Conservation (phyloP, 37 sponge, comb jelly and placozoan genomes). For the Lycopodina hypogea region DNA sequence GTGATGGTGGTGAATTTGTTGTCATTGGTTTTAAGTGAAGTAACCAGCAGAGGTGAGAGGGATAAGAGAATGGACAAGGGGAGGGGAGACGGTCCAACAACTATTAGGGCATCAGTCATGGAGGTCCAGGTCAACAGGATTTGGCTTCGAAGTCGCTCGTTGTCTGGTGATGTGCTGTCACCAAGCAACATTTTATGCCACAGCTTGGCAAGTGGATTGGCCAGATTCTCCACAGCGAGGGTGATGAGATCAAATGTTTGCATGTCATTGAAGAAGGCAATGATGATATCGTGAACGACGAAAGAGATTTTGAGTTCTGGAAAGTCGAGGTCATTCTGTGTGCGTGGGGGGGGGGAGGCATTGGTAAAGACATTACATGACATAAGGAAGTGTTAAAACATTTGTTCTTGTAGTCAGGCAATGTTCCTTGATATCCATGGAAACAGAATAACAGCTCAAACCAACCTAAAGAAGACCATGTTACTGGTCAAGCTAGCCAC, state of each 20-base stretch:
- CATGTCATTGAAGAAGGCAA: not conserved
- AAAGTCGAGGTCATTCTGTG: not conserved
- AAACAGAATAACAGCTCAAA: too few species aligned
- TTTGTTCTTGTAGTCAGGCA: too few species aligned
- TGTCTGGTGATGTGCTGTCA: not conserved
- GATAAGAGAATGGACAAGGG: not conserved
- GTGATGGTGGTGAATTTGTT: not conserved
- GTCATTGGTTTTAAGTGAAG: not conserved
- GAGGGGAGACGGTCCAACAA: not conserved
- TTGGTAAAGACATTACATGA: too few species aligned
- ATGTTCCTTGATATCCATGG: too few species aligned
- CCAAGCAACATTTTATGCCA: not conserved
- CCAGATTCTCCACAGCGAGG: slow-evolving; percentile 7
- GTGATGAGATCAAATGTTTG: slow-evolving; percentile 3
- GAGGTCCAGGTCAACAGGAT: slow-evolving; percentile 6
- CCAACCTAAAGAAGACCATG: too few species aligned
- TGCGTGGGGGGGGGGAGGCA: too few species aligned
- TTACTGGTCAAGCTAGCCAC: too few species aligned
- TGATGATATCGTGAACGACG: slow-evolving; percentile 11
- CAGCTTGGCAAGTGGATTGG: slow-evolving; percentile 9
- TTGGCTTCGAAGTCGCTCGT: not conserved
- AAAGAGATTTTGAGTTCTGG: not conserved
- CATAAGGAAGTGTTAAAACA: too few species aligned
- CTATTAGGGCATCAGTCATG: slow-evolving; percentile 1
- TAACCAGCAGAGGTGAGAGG: slow-evolving; percentile 17